phyloP scores from a whole-genome alignment of 1,140 invertebrate species.

The Dendrolimus kikuchii region DNA sequence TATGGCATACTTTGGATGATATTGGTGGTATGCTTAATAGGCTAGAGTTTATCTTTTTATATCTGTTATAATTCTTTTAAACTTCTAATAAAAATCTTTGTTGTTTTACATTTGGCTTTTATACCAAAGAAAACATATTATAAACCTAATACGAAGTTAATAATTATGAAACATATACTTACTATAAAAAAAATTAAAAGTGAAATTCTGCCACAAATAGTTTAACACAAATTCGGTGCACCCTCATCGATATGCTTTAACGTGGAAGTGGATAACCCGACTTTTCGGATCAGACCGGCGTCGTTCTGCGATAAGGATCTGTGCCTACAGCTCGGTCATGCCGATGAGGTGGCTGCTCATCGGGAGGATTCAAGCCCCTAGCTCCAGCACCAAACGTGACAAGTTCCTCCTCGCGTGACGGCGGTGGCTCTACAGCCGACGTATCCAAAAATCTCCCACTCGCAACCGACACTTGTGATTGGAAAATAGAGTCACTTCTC shows the following conservation, averaged over 20 bases:
- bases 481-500: constrained; percentile 63
- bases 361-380: constrained; percentile 14
- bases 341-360: constrained; percentile 32
- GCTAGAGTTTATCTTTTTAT: too few relatives aligned
- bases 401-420: constrained; percentile 57
- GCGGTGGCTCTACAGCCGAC: constrained; percentile 52
- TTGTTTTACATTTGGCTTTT: too few relatives aligned
- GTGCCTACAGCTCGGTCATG: constrained; percentile 60
- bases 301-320: constrained; percentile 56
- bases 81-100: too few relatives aligned
- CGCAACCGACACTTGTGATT: constrained; percentile 58
- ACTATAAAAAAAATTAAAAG: too few relatives aligned
- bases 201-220: too few relatives aligned
- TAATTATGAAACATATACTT: too few relatives aligned
- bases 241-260: constrained; percentile 57
- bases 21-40: too few relatives aligned
- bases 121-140: too few relatives aligned
- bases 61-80: too few relatives aligned
- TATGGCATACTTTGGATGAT: too few relatives aligned
- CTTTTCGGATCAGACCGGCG: constrained; percentile 54
- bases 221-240: too few relatives aligned
- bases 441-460: constrained; percentile 58
- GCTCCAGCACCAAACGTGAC: constrained; percentile 56
- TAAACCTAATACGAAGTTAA: too few relatives aligned
- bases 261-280: constrained; percentile 30